Evolutionary conservation across 1,140 invertebrate genomes (phyloP), one percentile per base, ranked within the genome.

Genomic region (Frieseomelitta varia): DNA sequence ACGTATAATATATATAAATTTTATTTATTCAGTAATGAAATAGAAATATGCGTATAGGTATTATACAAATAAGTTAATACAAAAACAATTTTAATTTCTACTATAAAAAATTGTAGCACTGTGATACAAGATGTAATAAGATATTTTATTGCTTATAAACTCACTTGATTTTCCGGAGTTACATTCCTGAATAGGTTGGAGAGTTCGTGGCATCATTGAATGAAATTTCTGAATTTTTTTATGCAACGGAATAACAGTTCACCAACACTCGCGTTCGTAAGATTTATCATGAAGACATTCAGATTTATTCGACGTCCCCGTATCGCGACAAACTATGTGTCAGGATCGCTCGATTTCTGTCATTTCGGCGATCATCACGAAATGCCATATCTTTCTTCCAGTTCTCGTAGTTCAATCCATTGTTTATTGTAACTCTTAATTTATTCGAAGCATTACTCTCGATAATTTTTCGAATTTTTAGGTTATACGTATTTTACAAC

Each of bases 131-230:
- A 30, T 55, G 12, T 56, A 21, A 56, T 56, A 19, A 75, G 61
- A 74, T 55, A 47, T 55, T 56, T 30, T 34, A 12, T 30, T 55
- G 1, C 39, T 69, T 27, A 12, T 63, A 3, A 65, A 78, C 93
- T 91, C 67, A 93, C 93, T 90, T 19, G 92, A 89, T 39, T 93
- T 94, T 15, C 89, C 88, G 1, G 92, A 90, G 39, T 90, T 91
- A 8, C 90, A 91, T 87, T 94, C 93, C 85, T 93, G 92, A 75
- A 94, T 94, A 8, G 93, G 93, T 76, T 93, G 93, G 69, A 91
- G 82, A 47, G 84, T 85, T 73, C 89, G 90, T 53, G 88, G 85
- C 89, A 90, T 90, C 56, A 56, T 83, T 30, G 30, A 56, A 58
- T 78, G 4, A 56, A 56, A 27, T 61, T 78, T n/a, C 6, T 84